Evolutionary conservation across 2,888 invertebrate genomes (phyloP), one percentile per base, ranked within the genome.

Genomic region (Sminthurides aquaticus): DNA sequence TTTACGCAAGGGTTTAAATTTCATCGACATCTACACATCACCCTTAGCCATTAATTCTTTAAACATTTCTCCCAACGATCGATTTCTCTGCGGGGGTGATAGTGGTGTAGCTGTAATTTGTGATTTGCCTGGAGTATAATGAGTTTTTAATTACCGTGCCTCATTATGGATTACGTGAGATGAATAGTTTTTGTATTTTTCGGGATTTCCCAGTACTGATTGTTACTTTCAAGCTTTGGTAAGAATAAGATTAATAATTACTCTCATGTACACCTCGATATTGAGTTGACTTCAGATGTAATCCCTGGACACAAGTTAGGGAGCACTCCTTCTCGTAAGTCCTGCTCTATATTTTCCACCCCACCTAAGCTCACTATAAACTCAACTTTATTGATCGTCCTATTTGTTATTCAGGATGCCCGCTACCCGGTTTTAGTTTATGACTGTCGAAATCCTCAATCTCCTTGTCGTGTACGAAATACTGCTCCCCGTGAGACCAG

Each of bases 1-100:
- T 60, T 60, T 74, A 2, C 68, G 65, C 27, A 63, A 62, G 11
- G 74, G 73, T 29, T 60, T 74, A 8, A 62, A 66, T 20, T 71
- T 62, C 49, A 69, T 67, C 55, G 68, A 68, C 26, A 25, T 74
- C 20, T 69, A 72, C 26, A 65, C 68, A 0, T 70, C 74, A 2
- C 67, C 70, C 2, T 69, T 74, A n/a, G 67, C 73, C 5, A 63
- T 72, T 1, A 74, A 73, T 62, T 73, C 73, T 0, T 60, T 74
- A 3, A 72, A 60, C 49, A 57, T 74, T n/a, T 74, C 74, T 2
- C 70, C 62, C 22, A 68, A 73, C 60, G 71, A 73, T 61, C 55
- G 73, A 28, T 57, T 74, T 8, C 65, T 74, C 27, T 69, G 68
- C 48, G 74, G 71, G 1, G 72, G 72, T 29, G 74, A 74, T 60